Evolutionary conservation across 1,140 invertebrate species (phyloP).

Genomic region (Rhynchophorus ferrugineus): DNA sequence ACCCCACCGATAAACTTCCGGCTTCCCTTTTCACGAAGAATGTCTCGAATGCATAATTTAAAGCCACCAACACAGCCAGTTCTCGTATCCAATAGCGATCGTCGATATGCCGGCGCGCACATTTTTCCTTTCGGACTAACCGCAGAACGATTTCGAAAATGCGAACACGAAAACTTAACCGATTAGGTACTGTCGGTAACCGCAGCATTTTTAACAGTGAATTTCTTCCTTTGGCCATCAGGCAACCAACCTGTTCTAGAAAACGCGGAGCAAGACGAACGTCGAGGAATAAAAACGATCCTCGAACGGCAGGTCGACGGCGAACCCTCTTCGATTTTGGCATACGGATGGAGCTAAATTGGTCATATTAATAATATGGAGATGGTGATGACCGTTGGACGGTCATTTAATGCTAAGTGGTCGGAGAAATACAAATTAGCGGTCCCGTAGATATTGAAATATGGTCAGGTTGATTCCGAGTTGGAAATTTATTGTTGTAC

Average conservation of each 20-base stretch:
- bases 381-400: too few relatives aligned
- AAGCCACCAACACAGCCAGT: background rate
- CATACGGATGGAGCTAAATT: background rate
- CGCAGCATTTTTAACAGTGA: constrained; percentile 17
- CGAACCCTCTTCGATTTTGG: constrained; percentile 9
- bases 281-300: constrained; percentile 6
- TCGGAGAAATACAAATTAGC: too few relatives aligned
- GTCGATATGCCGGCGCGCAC: background rate
- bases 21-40: too few relatives aligned
- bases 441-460: too few relatives aligned
- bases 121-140: background rate
- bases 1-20: too few relatives aligned
- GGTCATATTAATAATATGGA: background rate
- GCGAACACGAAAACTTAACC: constrained; percentile 16
- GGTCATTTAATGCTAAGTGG: too few relatives aligned
- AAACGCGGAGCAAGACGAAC: constrained; percentile 3
- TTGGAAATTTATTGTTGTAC: too few relatives aligned
- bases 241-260: constrained; percentile 14
- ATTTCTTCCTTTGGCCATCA: constrained; percentile 7
- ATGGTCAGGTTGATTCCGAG: too few relatives aligned
- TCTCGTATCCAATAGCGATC: background rate
- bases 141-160: constrained; percentile 8
- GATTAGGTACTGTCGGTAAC: constrained; percentile 14
- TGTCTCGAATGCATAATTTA: background rate
- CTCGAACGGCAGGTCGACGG: constrained; percentile 8